These are phyloP conservation scores for Hydriomena furcata DNA, from an alignment of 2,888 invertebrate species.

Conservation along the genomic window DNA sequence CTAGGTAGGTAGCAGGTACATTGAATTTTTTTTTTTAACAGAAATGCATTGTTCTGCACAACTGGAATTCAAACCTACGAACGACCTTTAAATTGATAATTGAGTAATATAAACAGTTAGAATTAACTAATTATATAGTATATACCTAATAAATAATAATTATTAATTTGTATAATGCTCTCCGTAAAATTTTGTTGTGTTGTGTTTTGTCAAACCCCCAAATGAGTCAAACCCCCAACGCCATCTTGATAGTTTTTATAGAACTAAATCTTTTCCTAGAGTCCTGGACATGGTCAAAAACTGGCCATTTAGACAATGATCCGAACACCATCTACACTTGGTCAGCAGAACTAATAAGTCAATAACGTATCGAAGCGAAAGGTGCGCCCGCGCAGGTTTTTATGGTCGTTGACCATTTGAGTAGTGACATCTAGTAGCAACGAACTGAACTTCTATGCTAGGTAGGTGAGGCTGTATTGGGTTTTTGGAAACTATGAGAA, in stretches of 20 bases:
- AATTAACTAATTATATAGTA: no score
- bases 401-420: constrained; percentile 48
- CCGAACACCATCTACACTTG: constrained; percentile 20
- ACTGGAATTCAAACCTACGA: no score
- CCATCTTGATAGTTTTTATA: constrained; percentile 7
- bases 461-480: background rate
- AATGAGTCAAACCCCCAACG: background rate
- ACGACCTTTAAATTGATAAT: no score
- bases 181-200: no score
- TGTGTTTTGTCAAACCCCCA: no score
- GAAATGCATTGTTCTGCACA: no score
- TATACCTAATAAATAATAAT: no score
- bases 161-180: no score
- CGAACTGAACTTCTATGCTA: constrained; percentile 5
- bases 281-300: constrained; percentile 9
- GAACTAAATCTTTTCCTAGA: background rate
- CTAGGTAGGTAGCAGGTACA: no score
- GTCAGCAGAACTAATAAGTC: constrained; percentile 6
- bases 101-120: no score
- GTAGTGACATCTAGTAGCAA: constrained; percentile 47
- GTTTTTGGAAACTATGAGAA: no score
- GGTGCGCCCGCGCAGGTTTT: constrained; percentile 22
- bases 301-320: constrained; percentile 2
- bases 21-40: no score
- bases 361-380: constrained; percentile 4